phyloP scores from a whole-genome alignment of 2,113 vertebrate species.

The Plecturocebus donacophilus region DNA sequence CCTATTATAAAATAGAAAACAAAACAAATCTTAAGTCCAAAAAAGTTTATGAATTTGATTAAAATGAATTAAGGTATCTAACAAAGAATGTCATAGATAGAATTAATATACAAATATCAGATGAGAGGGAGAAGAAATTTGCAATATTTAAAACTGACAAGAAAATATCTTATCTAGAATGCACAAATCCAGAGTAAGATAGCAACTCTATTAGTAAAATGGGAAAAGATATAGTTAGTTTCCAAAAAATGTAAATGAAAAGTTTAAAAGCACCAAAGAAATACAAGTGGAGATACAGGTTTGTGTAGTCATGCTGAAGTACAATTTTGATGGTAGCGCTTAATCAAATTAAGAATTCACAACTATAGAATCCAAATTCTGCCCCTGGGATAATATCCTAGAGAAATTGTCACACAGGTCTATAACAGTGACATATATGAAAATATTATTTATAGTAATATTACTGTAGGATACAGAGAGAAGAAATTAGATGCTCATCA shows the following conservation, averaged over 20 bases:
- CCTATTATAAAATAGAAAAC: not conserved
- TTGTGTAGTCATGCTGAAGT: not conserved
- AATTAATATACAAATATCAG: not conserved
- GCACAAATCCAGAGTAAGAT: not conserved
- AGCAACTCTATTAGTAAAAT: not conserved
- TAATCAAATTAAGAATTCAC: not conserved
- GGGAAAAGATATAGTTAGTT: not conserved
- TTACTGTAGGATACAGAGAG: not conserved
- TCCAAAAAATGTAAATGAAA: not conserved
- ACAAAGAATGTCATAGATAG: not conserved
- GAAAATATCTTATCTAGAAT: not conserved
- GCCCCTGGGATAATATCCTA: not conserved
- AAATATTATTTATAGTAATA: not conserved
- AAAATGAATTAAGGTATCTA: not conserved
- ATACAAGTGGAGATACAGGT: not conserved
- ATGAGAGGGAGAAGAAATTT: not conserved
- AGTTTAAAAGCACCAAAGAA: not conserved
- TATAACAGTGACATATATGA: not conserved
- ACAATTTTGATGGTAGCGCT: not conserved
- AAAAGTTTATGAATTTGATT: not conserved
- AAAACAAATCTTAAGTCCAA: not conserved
- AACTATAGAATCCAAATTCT: not conserved
- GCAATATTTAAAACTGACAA: not conserved
- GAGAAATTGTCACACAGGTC: not conserved
- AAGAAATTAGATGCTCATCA: not conserved